These are phyloP conservation scores for Syndactyla subalaris DNA, from an alignment of 2,797 vertebrate species.

Conservation along the genomic window DNA sequence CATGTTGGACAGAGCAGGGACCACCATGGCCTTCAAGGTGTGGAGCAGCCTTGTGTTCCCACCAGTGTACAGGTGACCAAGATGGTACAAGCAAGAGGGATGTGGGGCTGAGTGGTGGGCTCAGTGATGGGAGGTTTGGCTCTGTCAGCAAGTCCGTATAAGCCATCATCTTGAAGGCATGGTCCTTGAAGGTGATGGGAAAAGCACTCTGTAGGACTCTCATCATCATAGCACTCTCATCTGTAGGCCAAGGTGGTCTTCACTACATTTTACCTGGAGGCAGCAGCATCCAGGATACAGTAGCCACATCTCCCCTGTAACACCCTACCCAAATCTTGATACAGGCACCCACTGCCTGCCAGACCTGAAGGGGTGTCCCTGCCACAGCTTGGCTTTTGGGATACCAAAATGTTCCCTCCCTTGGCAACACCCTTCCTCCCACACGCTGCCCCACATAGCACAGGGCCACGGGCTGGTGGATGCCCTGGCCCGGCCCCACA, in stretches of 20 bases:
- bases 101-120: rapidly evolving
- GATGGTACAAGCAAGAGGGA: background rate
- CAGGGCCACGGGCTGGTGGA: background rate
- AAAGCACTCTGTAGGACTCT: background rate
- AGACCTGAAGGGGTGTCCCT: rapidly evolving
- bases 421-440: background rate
- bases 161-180: background rate
- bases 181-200: background rate
- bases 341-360: rapidly evolving
- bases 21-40: rapidly evolving
- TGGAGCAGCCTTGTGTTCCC: background rate
- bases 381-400: rapidly evolving
- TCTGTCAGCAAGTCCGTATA: rapidly evolving
- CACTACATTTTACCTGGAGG: background rate
- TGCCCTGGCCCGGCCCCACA: background rate
- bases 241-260: background rate
- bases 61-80: rapidly evolving
- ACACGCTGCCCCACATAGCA: rapidly evolving
- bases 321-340: background rate
- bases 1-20: background rate
- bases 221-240: background rate
- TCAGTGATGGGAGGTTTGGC: background rate
- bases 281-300: background rate
- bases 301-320: rapidly evolving
- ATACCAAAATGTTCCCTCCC: background rate